Evolutionary conservation across 2,888 invertebrate genomes (phyloP).

Genomic region (Callosobruchus maculatus): DNA sequence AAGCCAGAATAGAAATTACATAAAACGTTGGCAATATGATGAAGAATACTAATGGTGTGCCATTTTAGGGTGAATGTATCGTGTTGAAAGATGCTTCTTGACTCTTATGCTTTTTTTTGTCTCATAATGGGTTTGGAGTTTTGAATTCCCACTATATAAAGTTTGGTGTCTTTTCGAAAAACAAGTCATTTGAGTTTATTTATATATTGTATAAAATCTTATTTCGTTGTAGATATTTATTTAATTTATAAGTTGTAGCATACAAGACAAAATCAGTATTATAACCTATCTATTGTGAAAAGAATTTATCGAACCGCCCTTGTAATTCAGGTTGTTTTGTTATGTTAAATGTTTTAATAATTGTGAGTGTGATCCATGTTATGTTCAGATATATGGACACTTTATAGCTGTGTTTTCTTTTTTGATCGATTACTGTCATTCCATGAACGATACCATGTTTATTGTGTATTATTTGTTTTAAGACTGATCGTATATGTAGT

Average conservation of each 20-base stretch:
- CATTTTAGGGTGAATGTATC: too few relatives aligned
- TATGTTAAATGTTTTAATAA: slow-evolving; percentile 21
- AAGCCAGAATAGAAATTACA: too few relatives aligned
- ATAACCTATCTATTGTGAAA: not conserved
- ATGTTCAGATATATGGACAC: slow-evolving; percentile 23
- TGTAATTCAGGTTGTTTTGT: slow-evolving; percentile 17
- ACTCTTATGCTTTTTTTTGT: not conserved
- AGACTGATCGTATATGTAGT: slow-evolving; percentile 25
- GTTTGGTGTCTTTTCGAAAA: too few relatives aligned
- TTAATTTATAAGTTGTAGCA: not conserved
- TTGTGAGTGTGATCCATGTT: slow-evolving; percentile 24
- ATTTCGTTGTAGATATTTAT: not conserved
- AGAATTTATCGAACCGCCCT: not conserved
- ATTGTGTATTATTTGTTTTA: slow-evolving; percentile 25
- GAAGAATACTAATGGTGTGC: too few relatives aligned
- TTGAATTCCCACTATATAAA: not conserved
- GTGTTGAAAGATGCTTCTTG: too few relatives aligned
- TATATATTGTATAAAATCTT: not conserved
- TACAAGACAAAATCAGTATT: not conserved
- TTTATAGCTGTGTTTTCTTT: slow-evolving; percentile 20
- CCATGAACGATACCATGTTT: not conserved
- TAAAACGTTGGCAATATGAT: too few relatives aligned
- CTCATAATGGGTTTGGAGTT: not conserved
- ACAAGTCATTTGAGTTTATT: too few relatives aligned
- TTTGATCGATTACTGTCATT: not conserved